Conservation (phyloP, 35 echinoderm and acorn worm species). For the Ophiothrix spiculata region DNA sequence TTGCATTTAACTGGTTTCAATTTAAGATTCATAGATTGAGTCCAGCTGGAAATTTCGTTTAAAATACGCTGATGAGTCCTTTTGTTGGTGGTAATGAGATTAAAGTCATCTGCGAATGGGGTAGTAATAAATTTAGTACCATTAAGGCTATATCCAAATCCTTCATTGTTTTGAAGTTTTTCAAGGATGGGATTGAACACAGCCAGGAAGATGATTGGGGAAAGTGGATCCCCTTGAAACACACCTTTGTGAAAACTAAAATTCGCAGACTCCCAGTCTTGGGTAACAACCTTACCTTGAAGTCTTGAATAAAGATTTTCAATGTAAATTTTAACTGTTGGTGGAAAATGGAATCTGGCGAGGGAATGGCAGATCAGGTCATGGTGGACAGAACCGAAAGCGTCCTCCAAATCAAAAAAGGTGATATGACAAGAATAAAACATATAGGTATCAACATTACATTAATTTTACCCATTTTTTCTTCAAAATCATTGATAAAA, state of each 20-base stretch:
- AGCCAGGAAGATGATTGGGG: conserved; percentile 19
- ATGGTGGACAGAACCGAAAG: not conserved
- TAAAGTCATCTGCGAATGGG: conserved; percentile 22
- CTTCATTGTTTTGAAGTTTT: not conserved
- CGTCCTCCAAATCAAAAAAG: too few relatives aligned
- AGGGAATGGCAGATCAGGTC: not conserved
- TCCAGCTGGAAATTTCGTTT: not conserved
- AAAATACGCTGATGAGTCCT: not conserved
- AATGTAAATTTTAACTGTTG: not conserved
- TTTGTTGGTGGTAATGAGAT: conserved; percentile 18
- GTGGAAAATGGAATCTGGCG: not conserved
- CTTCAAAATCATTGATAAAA: too few relatives aligned
- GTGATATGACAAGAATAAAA: too few relatives aligned
- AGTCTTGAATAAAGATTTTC: conserved; percentile 12
- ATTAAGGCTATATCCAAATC: not conserved
- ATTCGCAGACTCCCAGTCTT: not conserved
- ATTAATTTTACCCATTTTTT: too few relatives aligned
- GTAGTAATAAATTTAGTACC: not conserved
- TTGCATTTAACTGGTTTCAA: not conserved
- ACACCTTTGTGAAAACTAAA: conserved; percentile 27
- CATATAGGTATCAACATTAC: too few relatives aligned
- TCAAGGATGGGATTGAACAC: conserved; percentile 16
- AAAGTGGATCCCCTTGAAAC: conserved; percentile 31
- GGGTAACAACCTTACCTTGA: not conserved
- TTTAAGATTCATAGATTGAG: not conserved